phyloP scores from a whole-genome alignment of 2,888 invertebrate genomes.

The Lathronympha strigana region DNA sequence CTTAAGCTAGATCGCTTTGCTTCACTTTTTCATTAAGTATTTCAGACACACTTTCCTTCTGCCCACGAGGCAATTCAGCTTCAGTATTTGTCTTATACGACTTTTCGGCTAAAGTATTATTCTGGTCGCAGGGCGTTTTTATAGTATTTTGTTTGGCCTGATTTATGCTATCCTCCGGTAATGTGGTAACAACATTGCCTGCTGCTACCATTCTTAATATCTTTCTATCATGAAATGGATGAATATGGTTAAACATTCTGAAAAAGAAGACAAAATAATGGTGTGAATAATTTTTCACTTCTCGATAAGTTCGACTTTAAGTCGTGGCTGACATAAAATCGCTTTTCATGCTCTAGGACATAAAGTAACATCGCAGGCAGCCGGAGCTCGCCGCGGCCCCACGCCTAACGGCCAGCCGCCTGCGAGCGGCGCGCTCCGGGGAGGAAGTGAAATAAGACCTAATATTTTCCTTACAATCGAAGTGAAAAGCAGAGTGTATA shows the following conservation, averaged over 20 bases:
- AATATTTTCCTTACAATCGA: too few species aligned
- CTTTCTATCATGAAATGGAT: background rate
- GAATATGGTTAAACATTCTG: slow-evolving; percentile 7
- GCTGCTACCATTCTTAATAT: background rate
- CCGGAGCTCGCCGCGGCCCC: too few species aligned
- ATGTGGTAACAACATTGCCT: background rate
- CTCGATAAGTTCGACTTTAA: too few species aligned
- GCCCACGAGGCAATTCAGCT: background rate
- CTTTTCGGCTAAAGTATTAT: background rate
- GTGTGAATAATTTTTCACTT: background rate
- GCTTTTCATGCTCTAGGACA: too few species aligned
- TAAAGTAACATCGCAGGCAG: too few species aligned
- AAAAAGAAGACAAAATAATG: background rate
- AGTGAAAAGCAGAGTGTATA: too few species aligned
- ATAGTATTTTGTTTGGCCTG: background rate
- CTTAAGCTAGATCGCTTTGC: too few species aligned
- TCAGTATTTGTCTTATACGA: background rate
- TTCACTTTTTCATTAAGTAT: background rate
- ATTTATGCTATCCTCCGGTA: background rate
- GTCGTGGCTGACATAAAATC: too few species aligned
- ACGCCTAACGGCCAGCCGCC: too few species aligned
- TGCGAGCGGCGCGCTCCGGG: too few species aligned
- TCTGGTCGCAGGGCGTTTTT: background rate
- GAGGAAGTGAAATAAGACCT: too few species aligned
- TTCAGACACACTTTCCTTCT: background rate